phyloP scores from a whole-genome alignment of 2,113 vertebrate species.

The Microcebus ravelobensis region DNA sequence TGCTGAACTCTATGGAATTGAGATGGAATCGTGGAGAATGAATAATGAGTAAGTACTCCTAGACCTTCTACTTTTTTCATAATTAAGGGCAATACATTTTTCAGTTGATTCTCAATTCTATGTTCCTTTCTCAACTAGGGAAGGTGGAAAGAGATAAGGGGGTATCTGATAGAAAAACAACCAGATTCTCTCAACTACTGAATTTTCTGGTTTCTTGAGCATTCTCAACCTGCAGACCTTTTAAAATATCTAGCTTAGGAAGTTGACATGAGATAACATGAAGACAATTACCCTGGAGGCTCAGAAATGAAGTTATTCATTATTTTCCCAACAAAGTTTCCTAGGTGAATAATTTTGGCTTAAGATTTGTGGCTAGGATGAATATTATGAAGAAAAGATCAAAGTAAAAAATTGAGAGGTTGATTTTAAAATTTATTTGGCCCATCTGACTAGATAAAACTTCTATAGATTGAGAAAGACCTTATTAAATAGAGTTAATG shows the following conservation, averaged over 20 bases:
- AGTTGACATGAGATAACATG: not conserved
- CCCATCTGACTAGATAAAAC: not conserved
- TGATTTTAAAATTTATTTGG: not conserved
- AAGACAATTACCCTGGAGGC: not conserved
- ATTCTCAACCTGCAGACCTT: not conserved
- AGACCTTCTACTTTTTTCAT: not conserved
- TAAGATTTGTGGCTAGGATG: not conserved
- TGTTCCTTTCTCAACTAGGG: not conserved
- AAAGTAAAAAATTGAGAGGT: not conserved
- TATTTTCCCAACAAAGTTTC: not conserved
- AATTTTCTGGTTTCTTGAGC: not conserved
- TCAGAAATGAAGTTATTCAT: not conserved
- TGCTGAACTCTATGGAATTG: not conserved
- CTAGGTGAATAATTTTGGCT: constrained; percentile 21
- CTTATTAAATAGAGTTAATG: not conserved
- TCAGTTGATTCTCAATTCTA: not conserved
- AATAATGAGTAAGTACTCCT: not conserved
- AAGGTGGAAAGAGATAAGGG: not conserved
- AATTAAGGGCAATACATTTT: constrained; percentile 23
- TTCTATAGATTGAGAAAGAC: not conserved
- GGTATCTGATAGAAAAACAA: not conserved
- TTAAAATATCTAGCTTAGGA: not conserved
- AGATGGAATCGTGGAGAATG: not conserved
- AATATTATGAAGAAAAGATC: constrained; percentile 9
- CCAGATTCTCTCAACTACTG: not conserved